These are phyloP conservation scores for Drosophila quinaria DNA, from an alignment of 2,888 invertebrate species.

Conservation along the genomic window DNA sequence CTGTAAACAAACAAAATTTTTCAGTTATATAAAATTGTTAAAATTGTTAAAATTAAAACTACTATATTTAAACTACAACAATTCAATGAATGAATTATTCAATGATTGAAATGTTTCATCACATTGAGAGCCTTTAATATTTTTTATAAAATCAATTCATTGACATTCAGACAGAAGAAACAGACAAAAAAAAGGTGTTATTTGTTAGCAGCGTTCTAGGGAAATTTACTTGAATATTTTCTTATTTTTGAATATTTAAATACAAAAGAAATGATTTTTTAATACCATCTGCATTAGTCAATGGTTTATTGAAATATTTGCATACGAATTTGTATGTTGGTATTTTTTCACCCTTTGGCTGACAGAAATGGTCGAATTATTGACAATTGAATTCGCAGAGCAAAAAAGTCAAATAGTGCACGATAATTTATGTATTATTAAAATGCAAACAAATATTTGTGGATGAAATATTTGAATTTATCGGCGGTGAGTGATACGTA, in stretches of 20 bases:
- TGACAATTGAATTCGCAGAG: slow-evolving; percentile 30
- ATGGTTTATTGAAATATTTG: neutral
- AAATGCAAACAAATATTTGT: slow-evolving; percentile 17
- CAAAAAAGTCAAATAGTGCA: slow-evolving; percentile 33
- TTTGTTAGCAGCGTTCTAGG: neutral
- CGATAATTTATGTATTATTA: slow-evolving; percentile 46
- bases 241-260: neutral
- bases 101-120: neutral
- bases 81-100: neutral
- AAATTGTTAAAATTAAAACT: too few species aligned
- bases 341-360: neutral
- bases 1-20: slow-evolving; percentile 55
- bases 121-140: neutral
- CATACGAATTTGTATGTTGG: neutral
- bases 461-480: slow-evolving; percentile 22
- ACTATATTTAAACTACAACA: neutral
- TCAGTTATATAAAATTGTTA: too few species aligned
- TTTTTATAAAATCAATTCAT: neutral
- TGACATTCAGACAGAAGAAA: neutral
- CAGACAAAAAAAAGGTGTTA: neutral
- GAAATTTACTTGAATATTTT: neutral
- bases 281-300: slow-evolving; percentile 1
- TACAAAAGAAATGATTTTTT: slow-evolving; percentile 1
- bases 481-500: slow-evolving; percentile 24
- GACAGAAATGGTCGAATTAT: slow-evolving; percentile 25